phyloP scores from a whole-genome alignment of 2,113 vertebrate genomes.

The Daphoenositta chrysoptera region DNA sequence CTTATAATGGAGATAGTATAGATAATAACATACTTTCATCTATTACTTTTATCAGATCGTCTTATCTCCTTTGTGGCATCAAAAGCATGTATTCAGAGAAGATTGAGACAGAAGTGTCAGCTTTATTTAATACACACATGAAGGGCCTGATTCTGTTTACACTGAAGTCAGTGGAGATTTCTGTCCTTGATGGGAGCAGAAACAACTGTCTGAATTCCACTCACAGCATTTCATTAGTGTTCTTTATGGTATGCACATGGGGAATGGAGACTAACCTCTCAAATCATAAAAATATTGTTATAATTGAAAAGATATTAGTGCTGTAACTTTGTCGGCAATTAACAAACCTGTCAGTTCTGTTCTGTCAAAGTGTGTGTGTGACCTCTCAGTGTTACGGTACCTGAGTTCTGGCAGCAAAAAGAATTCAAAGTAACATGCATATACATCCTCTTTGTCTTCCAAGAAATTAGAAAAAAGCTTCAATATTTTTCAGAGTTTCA shows the following conservation, averaged over 20 bases:
- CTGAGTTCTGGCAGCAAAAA: neutral
- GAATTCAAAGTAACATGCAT: neutral
- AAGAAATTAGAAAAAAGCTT: neutral
- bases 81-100: slow-evolving; percentile 47
- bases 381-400: neutral
- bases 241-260: neutral
- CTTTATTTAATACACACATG: slow-evolving; percentile 2
- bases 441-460: neutral
- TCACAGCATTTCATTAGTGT: neutral
- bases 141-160: slow-evolving; percentile 30
- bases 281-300: neutral
- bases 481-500: neutral
- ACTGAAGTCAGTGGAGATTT: neutral
- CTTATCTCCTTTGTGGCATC: slow-evolving; percentile 55
- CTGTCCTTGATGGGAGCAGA: slow-evolving; percentile 11
- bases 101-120: slow-evolving; percentile 31
- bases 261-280: neutral
- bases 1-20: slow-evolving; percentile 50
- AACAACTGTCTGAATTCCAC: neutral
- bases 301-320: neutral
- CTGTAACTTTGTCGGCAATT: neutral
- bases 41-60: slow-evolving; percentile 52
- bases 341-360: neutral
- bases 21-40: slow-evolving; percentile 60
- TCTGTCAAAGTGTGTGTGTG: neutral